Base-by-base conservation (phyloP, 2,797 vertebrate genomes). In the Myotis planiceps region DNA sequence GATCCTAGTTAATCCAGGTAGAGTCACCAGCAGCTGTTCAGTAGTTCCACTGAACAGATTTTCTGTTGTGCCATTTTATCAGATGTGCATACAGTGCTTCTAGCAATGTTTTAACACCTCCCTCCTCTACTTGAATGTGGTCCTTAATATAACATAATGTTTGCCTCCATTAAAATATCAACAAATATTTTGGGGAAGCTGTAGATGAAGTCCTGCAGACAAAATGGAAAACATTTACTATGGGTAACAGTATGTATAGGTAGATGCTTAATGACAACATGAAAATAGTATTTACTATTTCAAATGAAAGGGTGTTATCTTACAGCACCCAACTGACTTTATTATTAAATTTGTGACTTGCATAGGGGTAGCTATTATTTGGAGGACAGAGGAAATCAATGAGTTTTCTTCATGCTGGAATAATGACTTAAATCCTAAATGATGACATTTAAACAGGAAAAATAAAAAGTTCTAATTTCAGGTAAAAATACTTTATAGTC, bases 401-500 rank as follows among this genome's bases (percentile, higher is more conserved):
- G 34, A 78, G 12, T 85, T 49, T 80, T 88, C 42, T 34, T 2
- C 2, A 23, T 23, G 29, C 0, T 85, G 5, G n/a, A 86, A 85
- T 9, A 42, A 79, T 13, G n/a, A 19, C 12, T 94, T 86, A 69
- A 90, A 75, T 55, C 8, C 19, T 71, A 90, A 47, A 90, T 42
- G 9, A 37, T 27, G 8, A 92, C 82, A 71, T 75, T 55, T 74
- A 85, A 71, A 90, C 39, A 34, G 18, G 6, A 88, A 51, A 80
- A 63, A 68, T 60, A 94, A 75, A 72, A 79, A 65, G 8, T 53
- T 14, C 69, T 71, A 93, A 92, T 27, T 49, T 88, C n/a, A 76
- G 9, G 12, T 55, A 66, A 63, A 92, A 91, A 68, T 75, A 87
- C 4, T 63, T 86, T 29, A 71, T 16, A n/a, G 58, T 16, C 6